phyloP scores from a whole-genome alignment of 2,113 vertebrate species.

The Leuciscus idus region DNA sequence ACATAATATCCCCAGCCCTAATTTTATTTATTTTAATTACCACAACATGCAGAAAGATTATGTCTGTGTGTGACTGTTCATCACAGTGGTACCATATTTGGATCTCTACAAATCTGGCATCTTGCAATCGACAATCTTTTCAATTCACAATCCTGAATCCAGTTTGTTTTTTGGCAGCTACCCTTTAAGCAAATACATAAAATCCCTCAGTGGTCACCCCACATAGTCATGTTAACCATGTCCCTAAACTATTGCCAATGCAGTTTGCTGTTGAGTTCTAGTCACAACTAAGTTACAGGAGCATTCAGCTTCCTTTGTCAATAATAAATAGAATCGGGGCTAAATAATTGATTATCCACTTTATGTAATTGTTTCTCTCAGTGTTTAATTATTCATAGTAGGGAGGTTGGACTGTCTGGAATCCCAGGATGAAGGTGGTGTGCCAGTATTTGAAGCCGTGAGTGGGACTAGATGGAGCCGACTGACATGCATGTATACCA shows the following conservation, averaged over 20 bases:
- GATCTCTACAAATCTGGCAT: neutral
- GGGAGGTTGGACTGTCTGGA: slow-evolving; percentile 55
- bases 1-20: neutral
- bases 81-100: neutral
- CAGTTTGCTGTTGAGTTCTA: slow-evolving; percentile 48
- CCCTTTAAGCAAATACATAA: neutral
- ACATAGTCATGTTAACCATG: slow-evolving; percentile 27
- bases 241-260: slow-evolving; percentile 35
- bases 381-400: slow-evolving; percentile 65
- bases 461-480: neutral
- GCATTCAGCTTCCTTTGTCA: slow-evolving; percentile 59
- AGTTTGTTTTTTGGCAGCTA: neutral
- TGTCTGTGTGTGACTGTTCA: neutral
- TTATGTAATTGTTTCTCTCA: slow-evolving; percentile 62
- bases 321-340: slow-evolving; percentile 60
- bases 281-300: slow-evolving; percentile 55
- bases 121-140: neutral
- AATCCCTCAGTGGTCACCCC: slow-evolving; percentile 7
- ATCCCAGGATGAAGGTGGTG: slow-evolving; percentile 22
- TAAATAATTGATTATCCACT: slow-evolving; percentile 68
- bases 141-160: neutral
- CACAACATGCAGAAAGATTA: neutral
- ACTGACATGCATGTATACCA: neutral
- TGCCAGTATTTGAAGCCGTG: neutral
- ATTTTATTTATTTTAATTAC: neutral